These are phyloP conservation scores for Cololabis saira DNA, from an alignment of 2,113 vertebrate genomes.

Conservation along the genomic window DNA sequence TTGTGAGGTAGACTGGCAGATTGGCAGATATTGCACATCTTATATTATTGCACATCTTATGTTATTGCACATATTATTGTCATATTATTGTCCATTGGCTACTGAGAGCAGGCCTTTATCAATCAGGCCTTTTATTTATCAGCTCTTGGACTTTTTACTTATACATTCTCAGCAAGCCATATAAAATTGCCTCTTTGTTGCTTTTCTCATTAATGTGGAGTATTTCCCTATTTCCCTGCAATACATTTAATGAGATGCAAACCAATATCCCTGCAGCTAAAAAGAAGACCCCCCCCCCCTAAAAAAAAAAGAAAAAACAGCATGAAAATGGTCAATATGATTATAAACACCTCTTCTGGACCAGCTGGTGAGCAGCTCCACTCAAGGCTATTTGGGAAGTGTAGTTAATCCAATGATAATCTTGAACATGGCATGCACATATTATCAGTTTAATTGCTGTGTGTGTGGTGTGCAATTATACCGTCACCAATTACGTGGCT, in stretches of 20 bases:
- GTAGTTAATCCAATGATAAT: slow-evolving; percentile 78
- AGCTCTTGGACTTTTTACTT: neutral
- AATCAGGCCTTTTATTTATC: no score
- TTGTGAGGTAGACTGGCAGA: no score
- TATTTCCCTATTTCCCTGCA: slow-evolving; percentile 8
- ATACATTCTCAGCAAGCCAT: neutral
- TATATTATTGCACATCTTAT: no score
- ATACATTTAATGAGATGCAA: slow-evolving; percentile 45
- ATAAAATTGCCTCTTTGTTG: slow-evolving; percentile 10
- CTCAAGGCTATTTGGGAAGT: slow-evolving; percentile 72
- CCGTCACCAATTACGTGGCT: slow-evolving; percentile 67
- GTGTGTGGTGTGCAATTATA: slow-evolving; percentile 68
- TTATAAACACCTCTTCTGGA: slow-evolving; percentile 59
- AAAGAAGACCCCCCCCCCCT: slow-evolving; percentile 15
- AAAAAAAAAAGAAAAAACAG: slow-evolving; percentile 40
- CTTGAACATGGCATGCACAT: slow-evolving; percentile 72
- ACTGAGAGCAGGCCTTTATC: no score
- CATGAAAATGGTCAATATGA: slow-evolving; percentile 54
- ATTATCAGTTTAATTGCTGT: slow-evolving; percentile 73
- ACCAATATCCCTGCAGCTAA: slow-evolving; percentile 39
- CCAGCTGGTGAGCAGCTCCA: slow-evolving; percentile 70
- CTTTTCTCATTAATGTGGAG: slow-evolving; percentile 21
- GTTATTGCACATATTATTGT: no score
- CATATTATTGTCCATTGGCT: no score
- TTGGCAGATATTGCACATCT: no score